These are phyloP conservation scores for Cochlearius cochlearius DNA, from an alignment of 2,113 vertebrate species.

Conservation along the genomic window DNA sequence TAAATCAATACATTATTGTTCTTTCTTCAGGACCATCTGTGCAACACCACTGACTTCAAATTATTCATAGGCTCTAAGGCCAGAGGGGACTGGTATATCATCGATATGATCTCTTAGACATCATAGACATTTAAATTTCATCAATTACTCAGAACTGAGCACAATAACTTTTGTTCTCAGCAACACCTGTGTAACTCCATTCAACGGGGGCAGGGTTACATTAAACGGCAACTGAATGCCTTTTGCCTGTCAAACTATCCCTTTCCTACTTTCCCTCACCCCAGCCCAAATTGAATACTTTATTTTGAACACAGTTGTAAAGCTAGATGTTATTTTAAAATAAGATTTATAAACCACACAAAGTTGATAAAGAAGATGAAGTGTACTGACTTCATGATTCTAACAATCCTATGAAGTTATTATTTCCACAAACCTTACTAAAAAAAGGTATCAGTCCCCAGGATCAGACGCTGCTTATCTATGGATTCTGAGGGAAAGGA, in stretches of 20 bases:
- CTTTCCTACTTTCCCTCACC: background rate
- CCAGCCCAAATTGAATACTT: background rate
- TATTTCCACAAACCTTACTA: background rate
- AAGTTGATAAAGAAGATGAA: background rate
- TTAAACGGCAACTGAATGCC: background rate
- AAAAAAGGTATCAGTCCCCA: background rate
- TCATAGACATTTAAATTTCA: background rate
- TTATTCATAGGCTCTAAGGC: background rate
- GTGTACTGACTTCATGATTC: background rate
- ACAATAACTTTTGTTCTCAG: background rate
- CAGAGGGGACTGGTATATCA: background rate
- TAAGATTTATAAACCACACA: background rate
- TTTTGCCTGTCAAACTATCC: background rate
- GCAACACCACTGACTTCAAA: background rate
- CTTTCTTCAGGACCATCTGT: slow-evolving; percentile 3
- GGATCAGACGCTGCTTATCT: background rate
- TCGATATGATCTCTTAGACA: background rate
- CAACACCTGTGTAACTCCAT: background rate
- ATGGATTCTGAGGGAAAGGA: background rate
- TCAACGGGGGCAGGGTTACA: background rate
- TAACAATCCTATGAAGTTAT: background rate
- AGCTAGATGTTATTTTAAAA: background rate
- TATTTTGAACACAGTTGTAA: background rate
- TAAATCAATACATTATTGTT: background rate
- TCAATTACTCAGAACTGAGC: background rate